phyloP scores from a whole-genome alignment of 2,888 invertebrate genomes.

The Cyclophora albipunctata region DNA sequence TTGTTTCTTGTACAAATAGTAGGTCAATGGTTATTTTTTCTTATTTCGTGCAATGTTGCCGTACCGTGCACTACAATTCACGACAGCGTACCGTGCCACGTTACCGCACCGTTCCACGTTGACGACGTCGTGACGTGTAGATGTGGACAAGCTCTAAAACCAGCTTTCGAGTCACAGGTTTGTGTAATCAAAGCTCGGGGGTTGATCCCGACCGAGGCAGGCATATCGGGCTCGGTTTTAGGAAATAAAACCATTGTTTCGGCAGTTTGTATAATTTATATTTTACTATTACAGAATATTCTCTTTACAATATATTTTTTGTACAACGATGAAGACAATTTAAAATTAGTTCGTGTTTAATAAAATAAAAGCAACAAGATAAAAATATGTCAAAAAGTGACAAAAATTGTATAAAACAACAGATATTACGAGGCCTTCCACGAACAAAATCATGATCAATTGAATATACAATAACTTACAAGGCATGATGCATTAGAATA shows the following conservation, averaged over 20 bases:
- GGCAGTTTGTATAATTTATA: constrained; percentile 65
- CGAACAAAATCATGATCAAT: constrained; percentile 28
- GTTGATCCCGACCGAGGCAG: too few relatives aligned
- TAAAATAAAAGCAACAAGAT: constrained; percentile 65
- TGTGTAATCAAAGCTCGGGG: too few relatives aligned
- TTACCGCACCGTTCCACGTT: too few relatives aligned
- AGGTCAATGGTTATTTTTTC: too few relatives aligned
- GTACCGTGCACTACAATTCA: too few relatives aligned
- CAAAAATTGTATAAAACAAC: constrained; percentile 44
- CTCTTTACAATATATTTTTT: constrained; percentile 66
- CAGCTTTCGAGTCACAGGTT: too few relatives aligned
- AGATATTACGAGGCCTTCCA: constrained; percentile 22
- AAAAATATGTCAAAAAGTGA: constrained; percentile 47
- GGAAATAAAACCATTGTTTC: constrained; percentile 30
- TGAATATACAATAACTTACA: constrained; percentile 21
- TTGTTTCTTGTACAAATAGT: too few relatives aligned
- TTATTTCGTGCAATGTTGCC: too few relatives aligned
- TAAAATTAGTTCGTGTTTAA: constrained; percentile 53
- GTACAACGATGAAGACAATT: constrained; percentile 52
- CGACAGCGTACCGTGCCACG: too few relatives aligned
- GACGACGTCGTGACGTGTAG: too few relatives aligned
- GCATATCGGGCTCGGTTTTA: too few relatives aligned
- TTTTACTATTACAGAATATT: constrained; percentile 63
- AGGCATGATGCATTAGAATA: neutral
- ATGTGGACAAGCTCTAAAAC: too few relatives aligned